These are phyloP conservation scores for Lucinisca nassula DNA, from an alignment of 2,888 invertebrate species.

Conservation along the genomic window DNA sequence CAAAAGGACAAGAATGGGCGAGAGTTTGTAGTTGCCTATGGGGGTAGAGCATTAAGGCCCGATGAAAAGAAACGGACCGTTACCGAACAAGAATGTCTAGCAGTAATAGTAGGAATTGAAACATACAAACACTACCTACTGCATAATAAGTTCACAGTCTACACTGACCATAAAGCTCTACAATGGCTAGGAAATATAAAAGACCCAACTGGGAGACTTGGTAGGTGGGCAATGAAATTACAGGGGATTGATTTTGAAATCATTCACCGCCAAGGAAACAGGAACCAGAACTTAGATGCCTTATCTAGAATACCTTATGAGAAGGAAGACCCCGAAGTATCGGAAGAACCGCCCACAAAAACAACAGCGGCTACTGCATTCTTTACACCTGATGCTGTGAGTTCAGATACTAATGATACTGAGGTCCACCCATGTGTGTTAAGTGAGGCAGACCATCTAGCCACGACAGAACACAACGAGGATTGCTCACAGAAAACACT, in stretches of 20 bases:
- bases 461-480: too few species aligned
- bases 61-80: constrained; percentile 34
- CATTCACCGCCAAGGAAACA: constrained; percentile 20
- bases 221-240: constrained; percentile 58
- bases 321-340: too few species aligned
- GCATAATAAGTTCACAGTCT: constrained; percentile 22
- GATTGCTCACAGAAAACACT: too few species aligned
- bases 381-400: too few species aligned
- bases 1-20: background rate
- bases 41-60: constrained; percentile 28
- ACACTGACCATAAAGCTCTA: constrained; percentile 40
- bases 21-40: constrained; percentile 25
- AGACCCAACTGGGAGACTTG: constrained; percentile 47
- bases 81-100: constrained; percentile 44
- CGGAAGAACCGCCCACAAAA: too few species aligned
- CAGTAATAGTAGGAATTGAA: constrained; percentile 38
- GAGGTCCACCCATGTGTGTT: too few species aligned
- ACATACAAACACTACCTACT: constrained; percentile 36
- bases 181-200: constrained; percentile 36
- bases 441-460: too few species aligned
- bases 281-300: constrained; percentile 32
- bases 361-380: too few species aligned
- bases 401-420: too few species aligned
- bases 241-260: constrained; percentile 57
- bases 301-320: constrained; percentile 17